A percentile compares a stretch with the other conserved stretches of the same genome.
Evolutionary conservation across 2,113 vertebrate genomes (phyloP).

Genomic region (Uria lomvia): DNA sequence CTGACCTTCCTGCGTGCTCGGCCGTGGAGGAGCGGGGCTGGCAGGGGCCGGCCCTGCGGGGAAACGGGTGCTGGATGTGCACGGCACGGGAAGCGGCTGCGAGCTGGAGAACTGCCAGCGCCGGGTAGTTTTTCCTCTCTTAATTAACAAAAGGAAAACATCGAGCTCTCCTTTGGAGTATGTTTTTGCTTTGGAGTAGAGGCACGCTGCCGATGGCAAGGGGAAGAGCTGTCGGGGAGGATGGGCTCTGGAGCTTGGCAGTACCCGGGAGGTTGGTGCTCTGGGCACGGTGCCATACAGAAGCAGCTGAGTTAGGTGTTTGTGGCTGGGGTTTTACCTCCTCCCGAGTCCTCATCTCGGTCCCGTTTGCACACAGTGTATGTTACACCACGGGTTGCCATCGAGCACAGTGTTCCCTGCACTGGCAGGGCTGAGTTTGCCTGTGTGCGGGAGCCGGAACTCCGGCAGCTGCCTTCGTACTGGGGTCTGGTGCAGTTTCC

Average conservation of each 20-base stretch:
- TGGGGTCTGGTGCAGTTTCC: not conserved
- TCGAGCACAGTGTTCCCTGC: not conserved
- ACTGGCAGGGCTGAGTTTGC: not conserved
- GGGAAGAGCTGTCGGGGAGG: not conserved
- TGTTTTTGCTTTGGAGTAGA: not conserved
- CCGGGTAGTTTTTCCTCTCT: slow-evolving; percentile 44
- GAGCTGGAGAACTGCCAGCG: slow-evolving; percentile 2
- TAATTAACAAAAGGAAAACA: slow-evolving; percentile 48
- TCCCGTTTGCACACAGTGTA: not conserved
- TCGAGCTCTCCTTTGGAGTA: not conserved
- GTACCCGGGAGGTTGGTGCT: not conserved
- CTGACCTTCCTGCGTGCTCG: slow-evolving; percentile 17
- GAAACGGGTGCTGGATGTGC: slow-evolving; percentile 6
- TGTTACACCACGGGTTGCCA: not conserved
- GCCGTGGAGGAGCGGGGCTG: not conserved
- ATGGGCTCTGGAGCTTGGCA: not conserved
- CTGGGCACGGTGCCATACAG: not conserved
- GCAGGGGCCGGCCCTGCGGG: not conserved
- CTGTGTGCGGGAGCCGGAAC: not conserved
- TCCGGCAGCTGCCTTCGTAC: not conserved
- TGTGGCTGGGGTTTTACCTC: not conserved
- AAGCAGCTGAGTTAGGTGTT: not conserved
- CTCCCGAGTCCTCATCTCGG: rapidly evolving
- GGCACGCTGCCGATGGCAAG: not conserved
- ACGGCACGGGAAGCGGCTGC: not conserved